These are phyloP conservation scores for Germaria angustata DNA, from an alignment of 2,888 invertebrate species.

Conservation along the genomic window DNA sequence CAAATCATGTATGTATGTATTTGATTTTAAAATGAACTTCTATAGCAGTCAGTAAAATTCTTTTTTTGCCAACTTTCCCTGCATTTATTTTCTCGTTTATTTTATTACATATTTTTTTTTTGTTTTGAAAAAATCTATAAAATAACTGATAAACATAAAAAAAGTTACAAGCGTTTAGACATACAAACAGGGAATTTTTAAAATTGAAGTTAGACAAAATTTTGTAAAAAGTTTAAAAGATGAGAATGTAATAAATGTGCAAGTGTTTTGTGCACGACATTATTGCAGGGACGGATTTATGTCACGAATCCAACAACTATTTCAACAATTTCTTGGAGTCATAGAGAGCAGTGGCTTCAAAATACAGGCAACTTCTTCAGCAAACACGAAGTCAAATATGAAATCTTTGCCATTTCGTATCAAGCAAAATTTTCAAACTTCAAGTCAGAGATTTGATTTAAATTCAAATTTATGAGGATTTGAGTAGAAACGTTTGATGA, in stretches of 20 bases:
- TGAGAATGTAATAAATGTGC: neutral
- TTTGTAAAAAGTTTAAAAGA: neutral
- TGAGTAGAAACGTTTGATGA: no score
- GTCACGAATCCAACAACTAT: slow-evolving; percentile 33
- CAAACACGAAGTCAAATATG: neutral
- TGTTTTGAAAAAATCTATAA: slow-evolving; percentile 15
- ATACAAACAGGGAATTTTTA: neutral
- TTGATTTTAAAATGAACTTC: neutral
- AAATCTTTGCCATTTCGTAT: no score
- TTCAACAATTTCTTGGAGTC: neutral
- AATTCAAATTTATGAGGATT: no score
- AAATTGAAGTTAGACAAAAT: slow-evolving; percentile 26
- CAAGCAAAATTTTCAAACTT: no score
- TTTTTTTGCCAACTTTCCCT: neutral
- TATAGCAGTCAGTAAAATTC: slow-evolving; percentile 7
- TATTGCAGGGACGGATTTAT: slow-evolving; percentile 39
- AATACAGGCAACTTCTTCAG: no score
- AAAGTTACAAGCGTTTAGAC: no score
- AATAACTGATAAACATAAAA: no score
- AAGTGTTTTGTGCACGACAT: no score
- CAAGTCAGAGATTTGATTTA: no score
- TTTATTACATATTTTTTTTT: slow-evolving; percentile 7
- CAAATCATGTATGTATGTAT: no score
- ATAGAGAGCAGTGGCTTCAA: slow-evolving; percentile 1
- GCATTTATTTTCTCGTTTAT: slow-evolving; percentile 8